Evolutionary conservation across 1,140 invertebrate species (phyloP), one percentile per base, ranked within the genome.

Genomic region (Aphaenogaster rudis): DNA sequence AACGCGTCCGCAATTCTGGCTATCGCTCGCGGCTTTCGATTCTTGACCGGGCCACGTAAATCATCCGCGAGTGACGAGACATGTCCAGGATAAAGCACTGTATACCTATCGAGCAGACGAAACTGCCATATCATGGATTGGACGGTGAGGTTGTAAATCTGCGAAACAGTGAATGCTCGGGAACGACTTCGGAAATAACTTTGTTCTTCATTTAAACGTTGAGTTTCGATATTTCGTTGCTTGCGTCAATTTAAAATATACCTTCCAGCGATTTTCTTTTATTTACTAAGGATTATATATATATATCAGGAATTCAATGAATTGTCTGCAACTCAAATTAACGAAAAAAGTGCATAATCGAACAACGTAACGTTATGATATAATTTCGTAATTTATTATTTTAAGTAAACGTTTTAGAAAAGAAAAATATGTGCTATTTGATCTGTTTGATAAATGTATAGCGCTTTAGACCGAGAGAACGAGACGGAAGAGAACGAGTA

Each of bases 11-110:
- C 77, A 69, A 86, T 80, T 89, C 80, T 77, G 64, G 76, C 69
- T 86, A 88, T 88, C 86, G 74, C 71, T 88, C 79, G 67, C 78
- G 86, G 77, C 66, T 64, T 80, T 90, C 82, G 87, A 88, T 88
- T 88, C 87, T 88, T 90, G 86, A 17, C 87, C 79, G 59, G 54
- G 52, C 36, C 57, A 17, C 77, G 87, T 90, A 88, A 90, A 90
- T 90, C 88, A 86, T 48, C 36, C 50, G 59, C 79, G 67, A 90
- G 80, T 91, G 78, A 87, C 84, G 84, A 88, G 86, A 81, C 52
- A 72, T 42, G 69, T 84, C 42, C 69, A 84, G 69, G 36, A 64
- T 80, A 80, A 71, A 80, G 50, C 67, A 64, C 79, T 52, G 59
- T 72, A 74, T 61, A 50, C 28, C 52, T 48, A 74, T 74, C 69